These are phyloP conservation scores for Sinodicranocentrus sp. DNA, from an alignment of 2,888 invertebrate species.

Conservation along the genomic window DNA sequence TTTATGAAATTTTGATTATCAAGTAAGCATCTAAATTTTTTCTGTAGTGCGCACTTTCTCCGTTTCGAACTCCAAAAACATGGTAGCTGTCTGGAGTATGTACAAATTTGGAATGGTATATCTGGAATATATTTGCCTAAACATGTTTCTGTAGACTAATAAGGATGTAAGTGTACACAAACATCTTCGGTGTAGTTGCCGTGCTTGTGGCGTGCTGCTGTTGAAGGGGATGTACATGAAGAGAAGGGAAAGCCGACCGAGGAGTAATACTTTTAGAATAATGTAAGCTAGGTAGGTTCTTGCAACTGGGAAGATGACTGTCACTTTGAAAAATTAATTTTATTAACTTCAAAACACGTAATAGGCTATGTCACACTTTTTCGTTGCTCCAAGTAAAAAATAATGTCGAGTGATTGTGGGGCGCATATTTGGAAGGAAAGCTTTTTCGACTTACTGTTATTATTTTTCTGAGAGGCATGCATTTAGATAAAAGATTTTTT, in stretches of 20 bases:
- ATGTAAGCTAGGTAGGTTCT: not conserved
- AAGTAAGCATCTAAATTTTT: constrained; percentile 63
- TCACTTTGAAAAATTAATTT: constrained; percentile 75
- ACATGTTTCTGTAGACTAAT: not conserved
- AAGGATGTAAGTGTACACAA: constrained; percentile 10
- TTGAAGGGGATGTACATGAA: constrained; percentile 21
- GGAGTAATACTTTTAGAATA: not conserved
- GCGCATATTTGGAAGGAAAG: constrained; percentile 17
- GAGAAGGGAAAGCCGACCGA: constrained; percentile 2
- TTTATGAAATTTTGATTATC: constrained; percentile 73
- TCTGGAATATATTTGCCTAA: not conserved
- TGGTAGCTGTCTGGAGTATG: not conserved
- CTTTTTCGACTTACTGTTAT: constrained; percentile 22
- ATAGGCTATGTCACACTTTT: constrained; percentile 70
- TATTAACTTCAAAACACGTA: constrained; percentile 73
- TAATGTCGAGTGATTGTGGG: constrained; percentile 4
- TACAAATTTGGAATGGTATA: not conserved
- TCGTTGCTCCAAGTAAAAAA: constrained; percentile 39
- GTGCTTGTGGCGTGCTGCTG: too few species aligned
- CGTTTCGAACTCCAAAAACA: not conserved
- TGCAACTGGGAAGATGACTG: constrained; percentile 65
- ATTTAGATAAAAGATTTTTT: constrained; percentile 36
- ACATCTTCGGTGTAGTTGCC: constrained; percentile 23
- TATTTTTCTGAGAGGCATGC: constrained; percentile 17
- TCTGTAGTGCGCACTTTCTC: not conserved